phyloP scores from a whole-genome alignment of 1,140 invertebrate genomes.

The Fopius arisanus region DNA sequence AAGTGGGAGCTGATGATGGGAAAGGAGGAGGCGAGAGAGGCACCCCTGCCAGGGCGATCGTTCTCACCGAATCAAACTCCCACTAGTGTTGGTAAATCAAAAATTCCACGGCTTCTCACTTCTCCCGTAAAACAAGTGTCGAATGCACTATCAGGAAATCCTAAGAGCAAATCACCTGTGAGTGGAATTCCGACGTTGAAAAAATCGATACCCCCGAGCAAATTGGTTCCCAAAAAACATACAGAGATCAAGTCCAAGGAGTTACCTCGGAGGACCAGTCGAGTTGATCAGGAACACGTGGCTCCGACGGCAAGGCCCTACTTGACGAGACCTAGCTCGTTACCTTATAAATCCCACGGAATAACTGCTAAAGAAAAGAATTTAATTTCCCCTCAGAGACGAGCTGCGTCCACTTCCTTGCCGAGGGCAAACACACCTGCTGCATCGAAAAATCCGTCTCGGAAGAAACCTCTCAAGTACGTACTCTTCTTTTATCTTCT shows the following conservation, averaged over 20 bases:
- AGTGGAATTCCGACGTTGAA: slow-evolving; percentile 56
- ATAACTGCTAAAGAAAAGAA: slow-evolving; percentile 58
- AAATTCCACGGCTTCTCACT: slow-evolving; percentile 75
- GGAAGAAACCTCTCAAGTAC: slow-evolving; percentile 43
- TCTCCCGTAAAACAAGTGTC: slow-evolving; percentile 68
- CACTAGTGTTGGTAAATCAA: slow-evolving; percentile 65
- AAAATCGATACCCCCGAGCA: slow-evolving; percentile 43
- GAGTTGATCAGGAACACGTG: slow-evolving; percentile 67
- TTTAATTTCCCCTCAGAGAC: slow-evolving; percentile 65
- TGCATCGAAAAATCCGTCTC: slow-evolving; percentile 58
- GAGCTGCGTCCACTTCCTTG: slow-evolving; percentile 72
- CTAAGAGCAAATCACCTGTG: slow-evolving; percentile 49
- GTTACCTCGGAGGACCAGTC: slow-evolving; percentile 62
- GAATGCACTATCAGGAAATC: slow-evolving; percentile 44
- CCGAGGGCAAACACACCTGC: slow-evolving; percentile 39
- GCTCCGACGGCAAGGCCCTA: slow-evolving; percentile 53
- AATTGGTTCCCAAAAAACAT: slow-evolving; percentile 43
- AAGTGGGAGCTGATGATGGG: slow-evolving; percentile 84
- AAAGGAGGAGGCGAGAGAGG: slow-evolving; percentile 39
- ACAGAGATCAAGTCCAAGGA: slow-evolving; percentile 47
- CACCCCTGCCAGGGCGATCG: slow-evolving; percentile 48
- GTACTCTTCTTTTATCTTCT: slow-evolving; percentile 6
- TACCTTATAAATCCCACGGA: slow-evolving; percentile 71
- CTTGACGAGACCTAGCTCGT: slow-evolving; percentile 67
- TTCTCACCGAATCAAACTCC: slow-evolving; percentile 57